Evolutionary conservation across 2,797 vertebrate species (phyloP), one percentile per base, ranked within the genome.

Genomic region (Catharus ustulatus): DNA sequence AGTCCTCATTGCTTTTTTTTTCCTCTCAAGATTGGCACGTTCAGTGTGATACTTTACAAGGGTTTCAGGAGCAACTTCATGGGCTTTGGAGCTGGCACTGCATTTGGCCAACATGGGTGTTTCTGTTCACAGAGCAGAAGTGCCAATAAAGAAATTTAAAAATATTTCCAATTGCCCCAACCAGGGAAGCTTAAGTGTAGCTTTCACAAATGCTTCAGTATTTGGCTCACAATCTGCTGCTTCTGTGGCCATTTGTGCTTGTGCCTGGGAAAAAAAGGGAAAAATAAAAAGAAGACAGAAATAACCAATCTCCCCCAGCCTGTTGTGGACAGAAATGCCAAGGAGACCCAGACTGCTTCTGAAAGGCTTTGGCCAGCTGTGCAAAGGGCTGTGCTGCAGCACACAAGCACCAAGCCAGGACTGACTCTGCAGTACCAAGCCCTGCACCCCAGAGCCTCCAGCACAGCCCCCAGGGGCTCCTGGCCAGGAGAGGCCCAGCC

Each of bases 11-110:
- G 84, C 91, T 90, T 93, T 81, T 89, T 88, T 86, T 63, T 58
- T 51, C 71, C 82, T 90, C 42, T 73, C 16, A 4, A 40, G 30
- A 67, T 68, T 51, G 91, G 82, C 95, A 66, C 11, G 0, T 76
- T 86, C 49, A 2, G 57, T 36, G 52, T 57, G 82, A 84, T 69
- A 36, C 46, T 76, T 87, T 13, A 32, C 76, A 48, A 89, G 66
- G 74, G 66, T 96, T 96, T 94, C 89, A 96, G 94, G 94, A 95
- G 89, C 87, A 94, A 83, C 52, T 73, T 27, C 14, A 21, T 34
- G 49, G 81, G 51, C 64, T 87, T 87, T n/a, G 85, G 86, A 92
- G 84, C 86, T 59, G 59, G 49, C 38, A 15, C 40, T 4, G 1
- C 16, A 18, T 85, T 64, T 81, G 83, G 85, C 63, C 71, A 62